These are phyloP conservation scores for Ligdia adustata DNA, from an alignment of 2,888 invertebrate genomes.

Conservation along the genomic window DNA sequence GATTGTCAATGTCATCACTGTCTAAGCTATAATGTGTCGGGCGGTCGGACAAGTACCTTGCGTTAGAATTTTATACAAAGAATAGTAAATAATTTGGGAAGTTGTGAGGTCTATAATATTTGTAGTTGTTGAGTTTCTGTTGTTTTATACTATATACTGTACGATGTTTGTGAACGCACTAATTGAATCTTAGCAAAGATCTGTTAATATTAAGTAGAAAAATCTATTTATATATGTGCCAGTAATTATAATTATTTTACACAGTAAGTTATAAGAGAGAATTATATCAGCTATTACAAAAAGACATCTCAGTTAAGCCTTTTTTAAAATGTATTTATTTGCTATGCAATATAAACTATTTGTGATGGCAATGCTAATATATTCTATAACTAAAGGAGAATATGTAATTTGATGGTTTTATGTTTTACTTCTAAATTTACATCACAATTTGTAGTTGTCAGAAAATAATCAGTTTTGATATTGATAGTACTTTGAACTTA, in stretches of 20 bases:
- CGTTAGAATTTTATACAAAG: no score
- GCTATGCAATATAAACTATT: background rate
- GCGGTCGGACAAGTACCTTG: no score
- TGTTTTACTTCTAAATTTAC: no score
- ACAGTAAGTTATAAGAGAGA: background rate
- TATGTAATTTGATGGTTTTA: background rate
- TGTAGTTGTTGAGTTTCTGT: conserved; percentile 39
- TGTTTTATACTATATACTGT: conserved; percentile 34
- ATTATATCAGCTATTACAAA: conserved; percentile 12
- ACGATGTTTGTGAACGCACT: conserved; percentile 44
- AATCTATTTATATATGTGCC: conserved; percentile 46
- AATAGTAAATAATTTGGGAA: no score
- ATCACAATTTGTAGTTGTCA: no score
- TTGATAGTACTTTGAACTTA: background rate
- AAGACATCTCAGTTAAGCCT: conserved; percentile 13
- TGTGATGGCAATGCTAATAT: no score
- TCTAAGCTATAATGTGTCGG: no score
- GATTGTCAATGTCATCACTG: no score
- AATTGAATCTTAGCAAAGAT: conserved; percentile 62
- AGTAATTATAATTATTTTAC: conserved; percentile 27
- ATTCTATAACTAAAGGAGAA: no score
- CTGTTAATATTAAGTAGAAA: conserved; percentile 49
- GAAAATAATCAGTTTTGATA: no score
- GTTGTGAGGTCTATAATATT: conserved; percentile 32
- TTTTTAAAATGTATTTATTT: background rate